Evolutionary conservation across 2,797 vertebrate genomes (phyloP).

Genomic region (Sciurus carolinensis): DNA sequence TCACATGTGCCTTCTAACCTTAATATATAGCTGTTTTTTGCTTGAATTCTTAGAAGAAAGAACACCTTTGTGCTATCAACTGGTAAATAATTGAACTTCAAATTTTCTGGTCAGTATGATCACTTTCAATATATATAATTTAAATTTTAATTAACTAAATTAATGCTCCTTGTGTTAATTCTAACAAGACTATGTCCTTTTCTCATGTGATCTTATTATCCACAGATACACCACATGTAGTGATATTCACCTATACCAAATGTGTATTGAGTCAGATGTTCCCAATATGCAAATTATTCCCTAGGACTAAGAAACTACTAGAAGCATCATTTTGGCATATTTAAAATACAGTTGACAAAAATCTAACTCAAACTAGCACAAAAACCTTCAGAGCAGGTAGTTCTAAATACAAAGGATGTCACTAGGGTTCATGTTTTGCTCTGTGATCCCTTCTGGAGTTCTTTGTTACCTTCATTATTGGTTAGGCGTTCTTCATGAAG

Average conservation of each 20-base stretch:
- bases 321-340: conserved; percentile 4
- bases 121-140: neutral
- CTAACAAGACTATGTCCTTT: neutral
- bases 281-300: neutral
- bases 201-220: neutral
- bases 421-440: neutral
- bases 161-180: neutral
- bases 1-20: neutral
- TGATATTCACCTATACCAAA: neutral
- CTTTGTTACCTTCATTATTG: neutral
- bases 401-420: neutral
- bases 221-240: neutral
- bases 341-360: conserved; percentile 59
- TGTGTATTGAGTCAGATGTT: conserved; percentile 15
- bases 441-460: neutral
- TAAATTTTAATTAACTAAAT: neutral
- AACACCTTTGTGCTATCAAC: neutral
- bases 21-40: neutral
- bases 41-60: conserved; percentile 47
- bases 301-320: neutral
- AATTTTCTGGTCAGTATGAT: neutral
- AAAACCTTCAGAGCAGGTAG: neutral
- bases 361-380: conserved; percentile 17
- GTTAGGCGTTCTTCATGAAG: neutral
- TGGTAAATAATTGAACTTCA: neutral